Conservation (phyloP, 2,113 vertebrate genomes). For the Pangasianodon gigas region DNA sequence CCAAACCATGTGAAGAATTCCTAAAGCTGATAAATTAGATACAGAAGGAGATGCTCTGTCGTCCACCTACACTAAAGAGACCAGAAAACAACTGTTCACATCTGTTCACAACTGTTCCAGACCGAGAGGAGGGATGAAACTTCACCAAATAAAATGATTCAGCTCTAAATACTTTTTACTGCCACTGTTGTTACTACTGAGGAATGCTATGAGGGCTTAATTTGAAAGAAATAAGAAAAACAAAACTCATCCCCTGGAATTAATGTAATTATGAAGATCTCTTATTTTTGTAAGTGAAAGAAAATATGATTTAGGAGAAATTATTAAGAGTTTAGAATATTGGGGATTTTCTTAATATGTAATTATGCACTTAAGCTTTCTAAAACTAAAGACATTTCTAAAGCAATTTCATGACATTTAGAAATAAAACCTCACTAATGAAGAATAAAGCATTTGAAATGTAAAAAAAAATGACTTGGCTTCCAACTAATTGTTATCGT, state of each 20-base stretch:
- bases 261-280: not conserved
- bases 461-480: too few relatives aligned
- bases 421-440: not conserved
- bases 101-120: not conserved
- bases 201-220: not conserved
- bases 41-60: not conserved
- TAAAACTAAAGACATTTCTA: not conserved
- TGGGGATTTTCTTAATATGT: not conserved
- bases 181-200: not conserved
- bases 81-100: not conserved
- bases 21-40: not conserved
- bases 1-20: conserved; percentile 24
- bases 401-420: not conserved
- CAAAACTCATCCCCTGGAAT: too few relatives aligned
- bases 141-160: not conserved
- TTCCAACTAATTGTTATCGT: too few relatives aligned
- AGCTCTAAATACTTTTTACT: not conserved
- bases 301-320: not conserved
- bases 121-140: not conserved
- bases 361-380: too few relatives aligned
- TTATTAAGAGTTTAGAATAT: too few relatives aligned
- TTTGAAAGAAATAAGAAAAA: not conserved
- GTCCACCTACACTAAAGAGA: not conserved
- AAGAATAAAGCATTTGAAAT: not conserved
- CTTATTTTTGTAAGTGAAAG: not conserved